Base-by-base conservation (phyloP, 2,797 vertebrate genomes). In the Girardinus metallicus region DNA sequence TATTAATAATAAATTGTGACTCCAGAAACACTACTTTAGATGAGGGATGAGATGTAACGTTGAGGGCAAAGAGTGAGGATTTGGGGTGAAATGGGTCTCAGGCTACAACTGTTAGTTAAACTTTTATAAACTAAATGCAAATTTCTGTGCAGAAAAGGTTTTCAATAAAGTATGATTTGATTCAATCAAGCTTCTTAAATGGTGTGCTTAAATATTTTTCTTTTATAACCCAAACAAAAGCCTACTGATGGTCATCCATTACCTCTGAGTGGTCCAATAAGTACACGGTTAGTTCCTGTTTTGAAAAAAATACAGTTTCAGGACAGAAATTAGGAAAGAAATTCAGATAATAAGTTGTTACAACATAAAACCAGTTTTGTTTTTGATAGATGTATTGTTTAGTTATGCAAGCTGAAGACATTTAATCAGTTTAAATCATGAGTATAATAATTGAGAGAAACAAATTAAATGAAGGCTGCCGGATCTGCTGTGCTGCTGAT, bases 341-440 rank as follows among this genome's bases (percentile, higher is more conserved):
- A 13, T 29, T 57, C n/a, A n/a, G 4, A 62, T 62, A 34, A 16
- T 62, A 62, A 34, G 57, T 34, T 34, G 13, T 8, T 34, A 6
- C 29, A 34, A 31, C 31, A 36, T 5, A 21, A 18, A 64, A 64
- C 34, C 6, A 31, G 60, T 36, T 39, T 34, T 64, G 62, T 41
- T 68, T 68, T 2, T 41, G 21, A 29, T 46, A 31, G n/a, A 66
- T 36, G n/a, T 44, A 29, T 0, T 79, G 29, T 71, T 73, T 39
- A 47, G 9, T 5, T 41, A 72, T 78, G 6, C 18, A 7, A 83
- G 47, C 36, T 73, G 7, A 16, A 43, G 21, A 41, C 9, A 77
- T 81, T 78, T 46, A 43, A 51, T 85, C 34, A 15, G n/a, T 36
- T 68, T 62, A 80, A 80, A 75, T 39, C 21, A 39, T 31, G 13